Conservation (phyloP, 2,888 invertebrate species). For the Dexiosoma caninum region DNA sequence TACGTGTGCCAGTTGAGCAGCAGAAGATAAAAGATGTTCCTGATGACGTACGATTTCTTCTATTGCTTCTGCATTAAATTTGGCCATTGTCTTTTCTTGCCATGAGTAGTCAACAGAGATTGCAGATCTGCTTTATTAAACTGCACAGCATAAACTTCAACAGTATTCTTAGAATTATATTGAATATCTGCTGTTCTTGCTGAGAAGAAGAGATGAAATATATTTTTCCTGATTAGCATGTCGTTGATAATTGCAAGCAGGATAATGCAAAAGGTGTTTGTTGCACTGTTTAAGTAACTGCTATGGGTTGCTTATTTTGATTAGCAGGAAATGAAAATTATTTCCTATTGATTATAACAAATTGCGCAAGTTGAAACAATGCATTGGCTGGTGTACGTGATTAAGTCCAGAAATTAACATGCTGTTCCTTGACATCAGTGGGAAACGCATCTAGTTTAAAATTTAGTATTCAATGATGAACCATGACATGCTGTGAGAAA, state of each 20-base stretch:
- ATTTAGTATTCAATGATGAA: no score
- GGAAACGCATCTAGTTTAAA: no score
- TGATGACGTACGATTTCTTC: neutral
- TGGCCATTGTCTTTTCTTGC: constrained; percentile 5
- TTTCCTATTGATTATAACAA: no score
- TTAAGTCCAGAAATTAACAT: no score
- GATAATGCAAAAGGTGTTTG: neutral
- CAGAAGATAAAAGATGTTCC: neutral
- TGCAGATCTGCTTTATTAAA: neutral
- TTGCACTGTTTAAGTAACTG: neutral
- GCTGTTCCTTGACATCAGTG: no score
- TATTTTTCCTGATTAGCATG: constrained; percentile 2
- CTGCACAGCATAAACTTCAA: neutral
- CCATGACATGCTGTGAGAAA: no score
- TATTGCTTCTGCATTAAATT: constrained; percentile 16
- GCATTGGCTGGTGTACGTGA: no score
- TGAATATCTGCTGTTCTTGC: neutral
- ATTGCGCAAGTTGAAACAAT: no score
- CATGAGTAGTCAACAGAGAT: constrained; percentile 3
- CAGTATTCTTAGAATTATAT: no score
- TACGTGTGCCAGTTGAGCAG: no score
- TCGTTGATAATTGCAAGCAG: neutral
- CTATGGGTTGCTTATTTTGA: neutral
- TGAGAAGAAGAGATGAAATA: neutral
- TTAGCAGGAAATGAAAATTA: neutral